Evolutionary conservation across 2,113 vertebrate genomes (phyloP), one percentile per base, ranked within the genome.

Genomic region (Cyprinodon brontotheroides): DNA sequence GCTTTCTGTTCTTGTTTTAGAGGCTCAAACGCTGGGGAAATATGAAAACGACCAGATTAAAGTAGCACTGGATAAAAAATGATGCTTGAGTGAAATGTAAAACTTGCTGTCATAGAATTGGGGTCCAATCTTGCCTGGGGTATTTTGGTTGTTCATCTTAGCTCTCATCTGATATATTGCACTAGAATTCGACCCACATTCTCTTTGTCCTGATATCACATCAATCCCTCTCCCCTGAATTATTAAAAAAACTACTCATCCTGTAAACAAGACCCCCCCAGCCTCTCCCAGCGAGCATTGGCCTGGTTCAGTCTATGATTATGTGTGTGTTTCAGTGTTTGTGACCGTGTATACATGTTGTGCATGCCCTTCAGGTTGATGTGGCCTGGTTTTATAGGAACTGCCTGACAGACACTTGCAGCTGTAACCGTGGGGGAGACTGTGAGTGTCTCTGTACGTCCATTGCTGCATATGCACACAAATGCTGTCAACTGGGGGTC

Each of bases 381-480:
- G 97, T 99, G 87, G 97, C 97, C 87, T 98, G 96, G 93, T 99
- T 99, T 92, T 96, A 97, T 84, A 97, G 96, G 91, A 99, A 98
- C 74, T 99, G 98, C 78, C 94, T 99, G 75, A 98, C 97, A 69
- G 98, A 99, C 78, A 99, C 98, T 0, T 99, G 98, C 82, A 98
- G 98, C 85, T 99, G 98, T 90, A 97, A 99, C 75, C 96, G 98
- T 3, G 98, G 97, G 4, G 98, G 98, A 3, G 98, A 99, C 57
- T 99, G 98, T 0, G 97, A 99, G 86, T 99, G 98, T 75, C 90
- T 99, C n/a, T 99, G 98, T 45, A 98, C 97, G 20, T 98, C 94
- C 39, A 95, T 99, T 12, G 97, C 97, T 20, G 98, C 96, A 0
- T 99, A 99, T 9, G 97, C 97, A 2, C 95, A 98, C 91, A 98